These are phyloP conservation scores for Timandra comae DNA, from an alignment of 2,888 invertebrate species.

Conservation along the genomic window DNA sequence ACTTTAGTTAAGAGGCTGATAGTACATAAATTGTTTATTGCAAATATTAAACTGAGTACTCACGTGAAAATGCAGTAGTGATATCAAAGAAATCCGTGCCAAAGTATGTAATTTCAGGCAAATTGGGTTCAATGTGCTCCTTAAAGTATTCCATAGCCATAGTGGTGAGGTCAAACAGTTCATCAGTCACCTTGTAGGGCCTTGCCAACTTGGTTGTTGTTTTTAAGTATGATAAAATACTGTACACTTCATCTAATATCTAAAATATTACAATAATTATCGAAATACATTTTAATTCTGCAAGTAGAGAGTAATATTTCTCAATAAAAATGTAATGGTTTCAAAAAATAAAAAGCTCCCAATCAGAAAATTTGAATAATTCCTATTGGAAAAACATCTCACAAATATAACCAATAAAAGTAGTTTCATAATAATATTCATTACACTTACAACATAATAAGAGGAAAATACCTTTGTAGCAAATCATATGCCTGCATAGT, in stretches of 20 bases:
- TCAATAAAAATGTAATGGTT: background rate
- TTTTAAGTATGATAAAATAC: slow-evolving; percentile 89
- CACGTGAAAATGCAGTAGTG: slow-evolving; percentile 81
- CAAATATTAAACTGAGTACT: slow-evolving; percentile 52
- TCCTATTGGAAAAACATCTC: slow-evolving; percentile 1
- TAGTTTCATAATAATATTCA: too few relatives aligned
- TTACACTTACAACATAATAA: too few relatives aligned
- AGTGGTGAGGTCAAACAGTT: slow-evolving; percentile 94
- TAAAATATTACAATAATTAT: slow-evolving; percentile 44
- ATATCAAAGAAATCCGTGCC: slow-evolving; percentile 90
- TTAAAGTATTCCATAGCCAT: slow-evolving; percentile 99
- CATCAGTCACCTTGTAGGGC: slow-evolving; percentile 95
- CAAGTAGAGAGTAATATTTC: too few relatives aligned
- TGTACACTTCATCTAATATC: slow-evolving; percentile 94
- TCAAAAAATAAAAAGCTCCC: too few relatives aligned
- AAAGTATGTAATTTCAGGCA: slow-evolving; percentile 93
- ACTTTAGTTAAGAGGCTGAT: too few relatives aligned
- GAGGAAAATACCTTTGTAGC: background rate
- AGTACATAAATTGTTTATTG: too few relatives aligned
- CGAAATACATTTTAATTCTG: too few relatives aligned
- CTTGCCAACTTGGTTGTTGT: slow-evolving; percentile 87
- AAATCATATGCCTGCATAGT: slow-evolving; percentile 2
- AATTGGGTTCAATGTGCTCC: slow-evolving; percentile 92
- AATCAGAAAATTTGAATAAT: background rate
- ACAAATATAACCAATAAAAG: too few relatives aligned